Percentiles rank a stretch among this genome's conserved stretches.
phyloP scores from a whole-genome alignment of 2,113 vertebrate genomes.

The Oryzias woworae region DNA sequence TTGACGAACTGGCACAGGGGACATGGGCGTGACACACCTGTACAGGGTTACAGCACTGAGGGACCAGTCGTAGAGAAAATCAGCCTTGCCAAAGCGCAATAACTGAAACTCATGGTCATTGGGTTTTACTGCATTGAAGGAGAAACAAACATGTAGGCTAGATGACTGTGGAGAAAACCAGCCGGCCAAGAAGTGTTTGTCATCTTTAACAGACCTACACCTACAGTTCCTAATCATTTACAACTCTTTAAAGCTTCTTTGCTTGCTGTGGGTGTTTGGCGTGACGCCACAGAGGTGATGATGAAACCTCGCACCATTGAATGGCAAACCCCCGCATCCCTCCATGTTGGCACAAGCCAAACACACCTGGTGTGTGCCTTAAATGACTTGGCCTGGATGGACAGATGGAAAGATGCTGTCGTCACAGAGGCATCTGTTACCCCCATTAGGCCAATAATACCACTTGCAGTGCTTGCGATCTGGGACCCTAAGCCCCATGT shows the following conservation, averaged over 20 bases:
- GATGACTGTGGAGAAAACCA: slow-evolving; percentile 31
- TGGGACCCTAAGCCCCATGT: slow-evolving; percentile 66
- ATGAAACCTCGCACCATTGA: slow-evolving; percentile 27
- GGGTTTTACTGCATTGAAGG: not conserved
- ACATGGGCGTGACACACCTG: slow-evolving; percentile 63
- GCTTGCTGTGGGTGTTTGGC: slow-evolving; percentile 30
- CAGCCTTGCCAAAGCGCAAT: slow-evolving; percentile 1
- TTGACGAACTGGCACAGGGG: slow-evolving; percentile 42
- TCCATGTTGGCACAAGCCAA: slow-evolving; percentile 47
- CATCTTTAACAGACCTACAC: slow-evolving; percentile 42
- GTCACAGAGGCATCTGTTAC: slow-evolving; percentile 75
- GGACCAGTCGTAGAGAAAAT: slow-evolving; percentile 10
- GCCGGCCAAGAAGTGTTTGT: slow-evolving; percentile 42
- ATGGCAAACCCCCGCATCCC: slow-evolving; percentile 28
- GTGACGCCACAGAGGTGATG: slow-evolving; percentile 36
- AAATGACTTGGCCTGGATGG: slow-evolving; percentile 55
- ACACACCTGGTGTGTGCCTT: slow-evolving; percentile 68
- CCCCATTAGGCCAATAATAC: slow-evolving; percentile 76
- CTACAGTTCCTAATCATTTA: slow-evolving; percentile 15
- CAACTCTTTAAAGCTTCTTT: slow-evolving; percentile 19
- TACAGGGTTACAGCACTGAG: slow-evolving; percentile 45
- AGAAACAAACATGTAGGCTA: not conserved
- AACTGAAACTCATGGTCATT: not conserved
- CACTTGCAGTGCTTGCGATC: slow-evolving; percentile 72
- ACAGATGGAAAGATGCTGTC: slow-evolving; percentile 72